Evolutionary conservation across 2,888 invertebrate species (phyloP), one percentile per base, ranked within the genome.

Genomic region (Carterocephalus palaemon): DNA sequence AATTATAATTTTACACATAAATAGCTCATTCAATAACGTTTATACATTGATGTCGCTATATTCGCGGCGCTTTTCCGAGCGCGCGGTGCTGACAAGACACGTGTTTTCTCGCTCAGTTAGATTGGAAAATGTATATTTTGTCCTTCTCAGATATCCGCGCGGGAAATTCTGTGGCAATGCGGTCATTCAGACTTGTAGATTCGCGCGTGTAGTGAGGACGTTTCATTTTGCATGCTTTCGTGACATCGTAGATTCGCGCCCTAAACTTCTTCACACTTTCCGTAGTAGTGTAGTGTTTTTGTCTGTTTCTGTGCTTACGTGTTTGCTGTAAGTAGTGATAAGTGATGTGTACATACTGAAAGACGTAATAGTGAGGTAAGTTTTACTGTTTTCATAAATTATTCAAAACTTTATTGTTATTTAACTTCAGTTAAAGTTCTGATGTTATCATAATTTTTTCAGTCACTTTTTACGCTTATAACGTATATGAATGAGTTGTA

Each of bases 321-420:
- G 29, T 23, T 45, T 32, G 8, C 36, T 57, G 31, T 47, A 54
- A 57, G 46, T 59, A 52, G 61, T 67, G 62, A 57, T 52, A 54
- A 61, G 55, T 57, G 56, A 55, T 13, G 56, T 68, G 63, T 66
- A 57, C 41, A 59, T 62, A 64, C 55, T 67, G 76, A 75, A 74
- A 80, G 81, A 81, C 74, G 43, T 73, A 56, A 63, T 65, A 78
- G 81, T 82, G 81, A 82, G 82, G 82, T 82, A 57, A 62, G 69
- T 64, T 22, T 28, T 40, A n/a, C n/a, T n/a, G n/a, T n/a, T n/a
- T n/a, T n/a, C n/a, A n/a, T n/a, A n/a, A n/a, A n/a, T n/a, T n/a
- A n/a, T n/a, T n/a, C n/a, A n/a, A n/a, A n/a, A n/a, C n/a, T n/a
- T n/a, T n/a, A n/a, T n/a, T n/a, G n/a, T n/a, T n/a, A n/a, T n/a